Percentiles rank a stretch among this genome's conserved stretches.
phyloP scores from a whole-genome alignment of 2,888 invertebrate genomes.

The Beris morrisii region DNA sequence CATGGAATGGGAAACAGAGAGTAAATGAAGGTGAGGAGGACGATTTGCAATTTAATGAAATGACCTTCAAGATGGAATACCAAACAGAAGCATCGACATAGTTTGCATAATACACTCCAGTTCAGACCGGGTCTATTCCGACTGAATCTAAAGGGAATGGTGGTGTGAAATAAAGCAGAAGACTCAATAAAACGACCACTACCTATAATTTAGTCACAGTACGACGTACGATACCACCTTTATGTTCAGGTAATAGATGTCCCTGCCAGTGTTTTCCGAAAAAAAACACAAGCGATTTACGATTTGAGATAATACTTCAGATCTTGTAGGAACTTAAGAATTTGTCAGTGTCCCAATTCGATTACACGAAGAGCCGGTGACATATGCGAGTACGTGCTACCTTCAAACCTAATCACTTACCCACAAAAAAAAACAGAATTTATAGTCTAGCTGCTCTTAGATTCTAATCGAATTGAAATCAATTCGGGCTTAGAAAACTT shows the following conservation, averaged over 20 bases:
- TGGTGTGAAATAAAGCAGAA: too few relatives aligned
- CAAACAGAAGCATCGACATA: slow-evolving; percentile 33
- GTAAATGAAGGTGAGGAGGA: slow-evolving; percentile 30
- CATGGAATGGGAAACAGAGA: slow-evolving; percentile 4
- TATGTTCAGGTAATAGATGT: too few relatives aligned
- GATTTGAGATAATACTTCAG: too few relatives aligned
- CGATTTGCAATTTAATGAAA: slow-evolving; percentile 42
- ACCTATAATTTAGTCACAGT: too few relatives aligned
- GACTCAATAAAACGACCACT: too few relatives aligned
- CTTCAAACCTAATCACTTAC: slow-evolving; percentile 15
- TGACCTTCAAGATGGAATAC: slow-evolving; percentile 41
- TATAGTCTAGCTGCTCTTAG: too few relatives aligned
- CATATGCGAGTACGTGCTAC: slow-evolving; percentile 26
- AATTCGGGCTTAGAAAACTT: too few relatives aligned
- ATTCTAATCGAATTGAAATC: too few relatives aligned
- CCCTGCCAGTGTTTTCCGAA: too few relatives aligned
- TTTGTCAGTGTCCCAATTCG: slow-evolving; percentile 15
- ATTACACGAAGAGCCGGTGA: slow-evolving; percentile 6
- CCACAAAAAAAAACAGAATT: neutral
- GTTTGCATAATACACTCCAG: slow-evolving; percentile 40
- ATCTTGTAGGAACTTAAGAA: neutral
- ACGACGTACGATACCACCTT: too few relatives aligned
- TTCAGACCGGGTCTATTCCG: neutral
- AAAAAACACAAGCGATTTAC: too few relatives aligned
- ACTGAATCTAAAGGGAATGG: too few relatives aligned